phyloP scores from a whole-genome alignment of 2,888 invertebrate genomes.

The Catocala fraxini region DNA sequence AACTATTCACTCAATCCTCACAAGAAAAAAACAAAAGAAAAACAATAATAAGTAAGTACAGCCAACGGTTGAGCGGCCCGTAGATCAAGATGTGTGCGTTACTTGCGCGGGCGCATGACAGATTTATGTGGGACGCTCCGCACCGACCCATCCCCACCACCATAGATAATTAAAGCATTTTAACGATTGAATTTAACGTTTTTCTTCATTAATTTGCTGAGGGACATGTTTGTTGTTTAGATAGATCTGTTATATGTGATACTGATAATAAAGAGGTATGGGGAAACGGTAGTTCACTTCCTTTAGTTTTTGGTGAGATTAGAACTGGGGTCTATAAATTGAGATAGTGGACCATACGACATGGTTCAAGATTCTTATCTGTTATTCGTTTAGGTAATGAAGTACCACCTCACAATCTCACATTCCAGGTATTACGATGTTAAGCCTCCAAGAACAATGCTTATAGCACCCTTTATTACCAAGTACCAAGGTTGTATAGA shows the following conservation, averaged over 20 bases:
- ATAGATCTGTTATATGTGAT: conserved; percentile 3
- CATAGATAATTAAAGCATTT: conserved; percentile 80
- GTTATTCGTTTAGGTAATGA: no score
- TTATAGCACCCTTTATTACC: no score
- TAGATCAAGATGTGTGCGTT: conserved; percentile 83
- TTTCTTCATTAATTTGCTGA: conserved; percentile 9
- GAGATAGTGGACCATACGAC: no score
- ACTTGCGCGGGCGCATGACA: conserved; percentile 75
- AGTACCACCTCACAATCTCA: no score
- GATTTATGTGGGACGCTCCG: conserved; percentile 82
- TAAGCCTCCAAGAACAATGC: no score
- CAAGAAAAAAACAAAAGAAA: conserved; percentile 25
- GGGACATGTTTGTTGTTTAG: conserved; percentile 3
- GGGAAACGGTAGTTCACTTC: background rate
- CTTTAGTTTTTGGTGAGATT: background rate
- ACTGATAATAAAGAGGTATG: background rate
- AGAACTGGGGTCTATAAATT: background rate
- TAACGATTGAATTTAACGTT: conserved; percentile 33
- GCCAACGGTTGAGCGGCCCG: conserved; percentile 52
- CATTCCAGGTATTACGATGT: no score
- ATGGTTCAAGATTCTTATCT: no score
- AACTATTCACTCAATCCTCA: conserved; percentile 23
- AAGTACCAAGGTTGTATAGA: no score
- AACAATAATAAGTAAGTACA: conserved; percentile 10
- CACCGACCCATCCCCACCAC: conserved; percentile 41